A percentile compares a stretch with the other conserved stretches of the same genome.
Conservation (phyloP, 1,140 invertebrate species). For the Stegodyphus mimosarum region DNA sequence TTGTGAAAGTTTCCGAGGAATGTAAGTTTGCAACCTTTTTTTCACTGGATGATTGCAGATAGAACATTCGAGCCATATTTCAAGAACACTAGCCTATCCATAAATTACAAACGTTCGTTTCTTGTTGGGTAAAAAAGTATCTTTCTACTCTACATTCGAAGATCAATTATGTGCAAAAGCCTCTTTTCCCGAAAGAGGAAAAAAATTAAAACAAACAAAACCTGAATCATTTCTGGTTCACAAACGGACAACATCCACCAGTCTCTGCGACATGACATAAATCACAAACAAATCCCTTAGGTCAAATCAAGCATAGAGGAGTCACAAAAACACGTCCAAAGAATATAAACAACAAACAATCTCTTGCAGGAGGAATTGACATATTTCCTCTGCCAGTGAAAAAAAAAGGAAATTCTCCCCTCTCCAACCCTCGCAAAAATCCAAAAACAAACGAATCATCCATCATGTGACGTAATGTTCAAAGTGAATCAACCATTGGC, state of each 20-base stretch:
- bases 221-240: background rate
- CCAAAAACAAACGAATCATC: background rate
- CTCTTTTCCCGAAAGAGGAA: background rate
- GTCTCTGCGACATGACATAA: background rate
- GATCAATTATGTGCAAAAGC: background rate
- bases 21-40: too few species aligned
- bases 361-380: background rate
- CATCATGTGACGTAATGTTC: background rate
- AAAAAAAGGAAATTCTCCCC: background rate
- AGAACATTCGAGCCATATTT: too few species aligned
- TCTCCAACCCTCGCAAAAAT: background rate
- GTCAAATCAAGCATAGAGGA: background rate
- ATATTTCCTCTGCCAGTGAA: background rate
- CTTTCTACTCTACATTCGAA: background rate
- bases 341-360: background rate
- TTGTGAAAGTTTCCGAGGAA: too few species aligned
- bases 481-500: background rate
- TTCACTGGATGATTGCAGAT: too few species aligned
- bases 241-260: conserved; percentile 8
- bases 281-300: background rate
- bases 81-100: too few species aligned
- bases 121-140: too few species aligned
- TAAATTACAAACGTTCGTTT: too few species aligned
- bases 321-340: background rate
- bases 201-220: background rate